Evolutionary conservation across 2,888 invertebrate genomes (phyloP), one percentile per base, ranked within the genome.

Genomic region (Ommatoiulus sabulosus): DNA sequence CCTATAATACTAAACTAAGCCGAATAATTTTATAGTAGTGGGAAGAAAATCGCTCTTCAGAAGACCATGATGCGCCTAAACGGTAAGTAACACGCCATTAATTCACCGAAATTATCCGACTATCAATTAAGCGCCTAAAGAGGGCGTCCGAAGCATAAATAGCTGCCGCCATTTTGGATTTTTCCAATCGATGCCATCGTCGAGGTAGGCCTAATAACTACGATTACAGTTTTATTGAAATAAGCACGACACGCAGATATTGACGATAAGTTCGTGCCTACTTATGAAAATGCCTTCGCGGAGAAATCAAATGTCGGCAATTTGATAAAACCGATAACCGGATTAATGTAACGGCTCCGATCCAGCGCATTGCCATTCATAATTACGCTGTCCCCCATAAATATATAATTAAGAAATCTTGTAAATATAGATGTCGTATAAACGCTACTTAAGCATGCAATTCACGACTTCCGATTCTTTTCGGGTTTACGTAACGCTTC

Each of bases 71-170:
- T n/a, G 12, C 72, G 72, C 5, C 72, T 72, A 72, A 72, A 72
- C 72, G 72, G 72, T 72, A 72, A 72, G 72, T 72, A 72, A 72
- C 72, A 72, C 72, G 72, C 24, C 72, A 72, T 72, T 72, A 72
- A 72, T 72, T 72, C 72, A 72, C 1, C 24, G 8, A 72, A n/a
- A 72, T 72, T 72, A 72, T 24, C 24, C 24, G n/a, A 24, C 72
- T 72, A 72, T 72, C 72, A 72, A 72, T 72, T 72, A 72, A 72
- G 72, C 72, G 8, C 35, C 10, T n/a, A 72, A 72, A 72, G 24
- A 72, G 24, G 72, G 72, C 72, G 72, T 24, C 24, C 72, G 10
- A 24, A 72, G 24, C 24, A 15, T 52, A 52, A 52, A 52, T 17
- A 52, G 72, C 72, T 1, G 24, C 24, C 24, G 72, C 72, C 72